Base-by-base conservation (phyloP, 2,888 invertebrate genomes). In the Mongoloraphidia duomilia region DNA sequence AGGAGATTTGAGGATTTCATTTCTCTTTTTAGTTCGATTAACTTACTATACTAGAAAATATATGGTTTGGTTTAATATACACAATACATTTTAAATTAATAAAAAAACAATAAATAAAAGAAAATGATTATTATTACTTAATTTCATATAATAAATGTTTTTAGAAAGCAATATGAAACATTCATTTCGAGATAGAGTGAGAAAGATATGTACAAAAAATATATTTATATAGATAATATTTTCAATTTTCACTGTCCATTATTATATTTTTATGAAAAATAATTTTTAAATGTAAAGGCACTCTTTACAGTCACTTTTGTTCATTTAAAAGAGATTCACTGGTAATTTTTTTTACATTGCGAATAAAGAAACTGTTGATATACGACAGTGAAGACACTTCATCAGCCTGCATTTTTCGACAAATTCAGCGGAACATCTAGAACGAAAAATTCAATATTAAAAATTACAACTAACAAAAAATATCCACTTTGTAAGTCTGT, bases 371-470 rank as follows among this genome's bases (percentile, higher is more conserved):
- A 26, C 26, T 6, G 26, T 26, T 26, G 26, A 26, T 26, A 26
- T 26, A 26, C 26, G 26, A 26, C 26, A 26, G 26, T 26, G 26
- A 17, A 26, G 37, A 35, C 36, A 11, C 14, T 9, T 54, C 56
- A 66, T 75, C 72, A 76, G 66, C 75, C 74, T 63, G 75, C 74
- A 76, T 88, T 87, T 76, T 89, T 89, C 65, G 88, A 89, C 73
- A 89, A 76, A 74, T 89, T 89, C 68, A 89, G 75, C 68, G 89
- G 89, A 77, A 85, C 82, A 84, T 89, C 89, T 89, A 77, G 51
- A 80, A 80, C 55, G 54, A 55, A 60, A 61, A 54, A 54, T 57
- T 55, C 44, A 46, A 14, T 17, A 17, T 42, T 26, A 26, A 26
- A 17, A 17, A 17, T 17, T 17, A 17, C 17, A 17, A 17, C 17